A percentile compares a stretch with the other conserved stretches of the same genome.
These are phyloP conservation scores for Myopa testacea DNA, from an alignment of 2,888 invertebrate species.

Conservation along the genomic window DNA sequence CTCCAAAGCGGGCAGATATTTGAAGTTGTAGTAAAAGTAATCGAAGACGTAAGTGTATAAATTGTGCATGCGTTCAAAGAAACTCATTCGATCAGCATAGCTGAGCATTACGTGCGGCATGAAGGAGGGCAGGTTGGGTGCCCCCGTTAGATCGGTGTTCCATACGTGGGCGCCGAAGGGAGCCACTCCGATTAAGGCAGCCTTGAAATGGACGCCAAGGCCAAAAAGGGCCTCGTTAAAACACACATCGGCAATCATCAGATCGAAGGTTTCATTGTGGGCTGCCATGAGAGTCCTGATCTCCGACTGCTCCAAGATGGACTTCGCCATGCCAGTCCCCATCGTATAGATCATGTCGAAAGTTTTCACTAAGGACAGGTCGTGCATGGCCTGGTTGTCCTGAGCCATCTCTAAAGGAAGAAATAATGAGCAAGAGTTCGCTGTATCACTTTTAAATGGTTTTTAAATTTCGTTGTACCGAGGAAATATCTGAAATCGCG, in stretches of 20 bases:
- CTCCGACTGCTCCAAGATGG: conserved; percentile 45
- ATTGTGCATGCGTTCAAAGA: conserved; percentile 56
- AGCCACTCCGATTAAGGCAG: conserved; percentile 48
- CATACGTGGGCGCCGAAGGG: conserved; percentile 52
- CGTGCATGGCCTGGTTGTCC: conserved; percentile 22
- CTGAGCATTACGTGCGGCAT: conserved; percentile 49
- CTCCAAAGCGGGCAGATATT: conserved; percentile 51
- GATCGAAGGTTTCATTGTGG: conserved; percentile 58
- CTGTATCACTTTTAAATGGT: background rate
- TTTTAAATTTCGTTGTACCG: background rate
- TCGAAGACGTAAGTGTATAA: conserved; percentile 47
- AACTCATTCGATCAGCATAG: conserved; percentile 58
- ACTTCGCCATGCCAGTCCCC: conserved; percentile 44
- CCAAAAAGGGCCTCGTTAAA: conserved; percentile 59
- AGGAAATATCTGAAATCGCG: conserved; percentile 5
- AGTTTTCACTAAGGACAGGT: conserved; percentile 1
- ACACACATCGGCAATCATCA: conserved; percentile 58
- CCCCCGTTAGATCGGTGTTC: conserved; percentile 45
- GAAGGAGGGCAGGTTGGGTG: conserved; percentile 55
- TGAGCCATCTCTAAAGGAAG: conserved; percentile 47
- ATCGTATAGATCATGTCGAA: conserved; percentile 35
- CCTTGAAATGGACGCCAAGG: conserved; percentile 48
- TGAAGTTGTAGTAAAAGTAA: conserved; percentile 45
- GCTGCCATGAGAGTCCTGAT: conserved; percentile 47
- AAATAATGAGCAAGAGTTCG: background rate